Evolutionary conservation across 2,888 invertebrate species (phyloP), one percentile per base, ranked within the genome.

Genomic region (Iselma pallidipennis): DNA sequence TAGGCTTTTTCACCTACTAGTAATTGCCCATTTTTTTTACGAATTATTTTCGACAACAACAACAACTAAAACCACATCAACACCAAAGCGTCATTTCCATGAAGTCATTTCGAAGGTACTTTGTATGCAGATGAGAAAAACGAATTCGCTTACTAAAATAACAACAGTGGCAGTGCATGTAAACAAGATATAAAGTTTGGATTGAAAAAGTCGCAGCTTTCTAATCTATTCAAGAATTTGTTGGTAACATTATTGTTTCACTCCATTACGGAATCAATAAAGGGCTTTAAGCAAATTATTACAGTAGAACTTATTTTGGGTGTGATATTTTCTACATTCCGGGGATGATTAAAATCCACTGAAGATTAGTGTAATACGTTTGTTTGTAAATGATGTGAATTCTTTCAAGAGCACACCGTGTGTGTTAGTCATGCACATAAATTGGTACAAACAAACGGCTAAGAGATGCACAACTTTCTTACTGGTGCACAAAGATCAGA

Each of bases 381-480:
- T n/a, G n/a, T n/a, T n/a, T n/a, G n/a, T n/a, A n/a, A n/a, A n/a
- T n/a, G n/a, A n/a, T n/a, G n/a, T n/a, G n/a, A n/a, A n/a, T n/a
- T n/a, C n/a, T n/a, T n/a, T n/a, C 19, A 42, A 42, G 16, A 19
- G 3, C 6, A 29, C 10, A 29, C 10, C 2, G 5, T 29, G 42
- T 9, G 19, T 72, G 73, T 74, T 73, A 73, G 65, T 56, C 70
- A 72, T 74, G 74, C 74, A 73, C 74, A 75, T 75, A 75, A 74
- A 74, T 74, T 73, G 72, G 63, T 66, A 67, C 70, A 70, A 72
- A 73, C 73, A 73, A 74, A 74, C 72, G 70, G 66, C 63, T 56
- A 67, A 54, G 55, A 67, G 66, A 71, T 63, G 66, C 62, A 64
- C 65, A 66, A 67, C 65, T 69, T 67, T 65, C 68, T 70, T 66